These are phyloP conservation scores for Colossoma macropomum DNA, from an alignment of 2,113 vertebrate species.

Conservation along the genomic window DNA sequence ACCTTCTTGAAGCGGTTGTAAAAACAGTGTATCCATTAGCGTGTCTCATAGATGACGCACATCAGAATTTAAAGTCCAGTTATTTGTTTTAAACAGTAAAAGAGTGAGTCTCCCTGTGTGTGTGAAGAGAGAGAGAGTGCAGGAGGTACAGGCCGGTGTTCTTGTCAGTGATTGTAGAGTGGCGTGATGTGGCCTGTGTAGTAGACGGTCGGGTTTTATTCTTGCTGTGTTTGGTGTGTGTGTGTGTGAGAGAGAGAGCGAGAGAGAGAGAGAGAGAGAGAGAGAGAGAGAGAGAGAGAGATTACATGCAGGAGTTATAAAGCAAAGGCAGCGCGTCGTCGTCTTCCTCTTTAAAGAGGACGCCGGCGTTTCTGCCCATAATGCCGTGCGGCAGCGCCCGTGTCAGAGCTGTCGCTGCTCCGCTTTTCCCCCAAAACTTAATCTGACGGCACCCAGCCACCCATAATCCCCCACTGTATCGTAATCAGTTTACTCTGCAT, in stretches of 20 bases:
- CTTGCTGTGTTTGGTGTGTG: slow-evolving; percentile 38
- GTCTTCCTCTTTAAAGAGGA: slow-evolving; percentile 75
- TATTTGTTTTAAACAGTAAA: too few species aligned
- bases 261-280: slow-evolving; percentile 22
- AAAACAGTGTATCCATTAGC: too few species aligned
- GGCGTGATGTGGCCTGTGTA: neutral
- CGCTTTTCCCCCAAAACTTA: slow-evolving; percentile 84
- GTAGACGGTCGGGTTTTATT: slow-evolving; percentile 38
- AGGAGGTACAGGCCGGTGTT: slow-evolving; percentile 9
- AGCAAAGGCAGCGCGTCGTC: slow-evolving; percentile 69
- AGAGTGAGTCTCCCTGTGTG: too few species aligned
- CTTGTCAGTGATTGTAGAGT: slow-evolving; percentile 17
- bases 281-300: slow-evolving; percentile 51
- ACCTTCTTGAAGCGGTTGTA: too few species aligned
- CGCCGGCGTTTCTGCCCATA: slow-evolving; percentile 65
- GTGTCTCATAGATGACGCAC: too few species aligned
- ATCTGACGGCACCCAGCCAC: slow-evolving; percentile 93
- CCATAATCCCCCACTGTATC: slow-evolving; percentile 93
- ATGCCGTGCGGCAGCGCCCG: slow-evolving; percentile 87
- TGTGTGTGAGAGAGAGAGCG: slow-evolving; percentile 29
- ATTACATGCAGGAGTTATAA: slow-evolving; percentile 78
- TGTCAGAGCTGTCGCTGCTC: slow-evolving; percentile 90
- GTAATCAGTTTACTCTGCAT: slow-evolving; percentile 97
- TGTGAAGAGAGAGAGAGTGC: neutral
- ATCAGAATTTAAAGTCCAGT: too few species aligned